phyloP scores from a whole-genome alignment of 2,797 vertebrate genomes.

The Vespertilio murinus region DNA sequence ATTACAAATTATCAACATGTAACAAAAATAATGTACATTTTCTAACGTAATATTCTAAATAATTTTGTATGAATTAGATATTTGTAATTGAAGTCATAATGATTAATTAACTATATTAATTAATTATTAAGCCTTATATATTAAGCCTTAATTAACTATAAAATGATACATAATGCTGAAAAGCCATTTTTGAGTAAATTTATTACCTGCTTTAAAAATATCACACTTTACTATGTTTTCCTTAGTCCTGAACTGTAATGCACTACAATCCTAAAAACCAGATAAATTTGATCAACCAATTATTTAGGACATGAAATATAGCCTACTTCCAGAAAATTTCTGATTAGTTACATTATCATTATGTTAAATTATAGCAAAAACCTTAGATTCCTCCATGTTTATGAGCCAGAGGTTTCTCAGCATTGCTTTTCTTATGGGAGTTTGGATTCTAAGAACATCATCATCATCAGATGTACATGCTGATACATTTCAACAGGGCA shows the following conservation, averaged over 20 bases:
- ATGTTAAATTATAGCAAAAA: conserved; percentile 24
- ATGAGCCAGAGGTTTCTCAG: conserved; percentile 48
- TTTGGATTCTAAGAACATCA: background rate
- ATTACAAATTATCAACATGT: conserved; percentile 22
- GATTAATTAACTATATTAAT: too few relatives aligned
- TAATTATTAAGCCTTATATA: too few relatives aligned
- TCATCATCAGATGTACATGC: background rate
- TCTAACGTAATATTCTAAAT: conserved; percentile 47
- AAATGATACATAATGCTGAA: background rate
- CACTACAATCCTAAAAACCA: conserved; percentile 19
- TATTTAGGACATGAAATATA: conserved; percentile 43
- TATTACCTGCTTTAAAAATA: conserved; percentile 55
- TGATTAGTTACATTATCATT: conserved; percentile 28
- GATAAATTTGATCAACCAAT: conserved; percentile 45
- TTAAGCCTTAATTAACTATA: background rate
- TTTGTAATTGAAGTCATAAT: background rate
- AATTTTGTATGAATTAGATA: background rate
- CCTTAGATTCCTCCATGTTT: background rate
- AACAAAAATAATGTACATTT: conserved; percentile 1
- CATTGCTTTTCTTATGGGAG: conserved; percentile 6
- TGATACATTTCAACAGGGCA: background rate
- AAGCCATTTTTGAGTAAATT: conserved; percentile 3
- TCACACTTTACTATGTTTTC: background rate
- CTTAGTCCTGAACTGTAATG: conserved; percentile 54
- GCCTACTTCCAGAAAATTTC: conserved; percentile 29